Base-by-base conservation (phyloP, 1,140 invertebrate species). In the Oryctes rhinoceros region DNA sequence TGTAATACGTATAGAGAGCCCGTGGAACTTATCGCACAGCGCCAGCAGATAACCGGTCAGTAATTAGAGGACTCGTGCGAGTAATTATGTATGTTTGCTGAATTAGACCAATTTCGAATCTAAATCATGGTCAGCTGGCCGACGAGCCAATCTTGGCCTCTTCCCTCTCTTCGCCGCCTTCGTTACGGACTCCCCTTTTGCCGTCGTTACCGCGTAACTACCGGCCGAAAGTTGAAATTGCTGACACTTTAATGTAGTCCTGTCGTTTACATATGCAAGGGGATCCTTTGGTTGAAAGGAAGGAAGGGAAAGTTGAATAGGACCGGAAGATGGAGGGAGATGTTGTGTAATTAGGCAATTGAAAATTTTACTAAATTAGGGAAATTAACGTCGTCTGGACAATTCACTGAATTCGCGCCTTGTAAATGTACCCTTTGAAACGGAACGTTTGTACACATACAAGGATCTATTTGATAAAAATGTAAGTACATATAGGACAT, bases 231-330 rank as follows among this genome's bases (percentile, higher is more conserved):
- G 65, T 71, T 30, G 65, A 71, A 71, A 71, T 71, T 71, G 65
- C 65, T 71, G 65, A 71, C 65, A 18, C n/a, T 71, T 71, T 71
- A 71, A 71, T 71, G 35, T 71, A 71, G 65, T 71, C 35, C 65
- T 71, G 65, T 71, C 65, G 24, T 37, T 71, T 71, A 24, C 65
- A 71, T 71, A 24, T 71, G 65, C 24, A 37, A 9, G 24, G 10
- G 20, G 65, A 71, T 71, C 20, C 13, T 59, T 18, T 24, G 35
- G 65, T 71, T 71, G 24, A 71, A 24, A 71, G 20, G 39, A 3
- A 44, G 39, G 39, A 44, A 44, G 39, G 65, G 18, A 15, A 30
- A 13, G 65, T 30, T 35, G 65, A 18, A 67, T 30, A 18, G 30
- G 20, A 35, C 6, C 6, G 59, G 62, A 24, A 24, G 20, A 30